Conservation (phyloP, 2,113 vertebrate species). For the Rhegmatorhina hoffmannsi region DNA sequence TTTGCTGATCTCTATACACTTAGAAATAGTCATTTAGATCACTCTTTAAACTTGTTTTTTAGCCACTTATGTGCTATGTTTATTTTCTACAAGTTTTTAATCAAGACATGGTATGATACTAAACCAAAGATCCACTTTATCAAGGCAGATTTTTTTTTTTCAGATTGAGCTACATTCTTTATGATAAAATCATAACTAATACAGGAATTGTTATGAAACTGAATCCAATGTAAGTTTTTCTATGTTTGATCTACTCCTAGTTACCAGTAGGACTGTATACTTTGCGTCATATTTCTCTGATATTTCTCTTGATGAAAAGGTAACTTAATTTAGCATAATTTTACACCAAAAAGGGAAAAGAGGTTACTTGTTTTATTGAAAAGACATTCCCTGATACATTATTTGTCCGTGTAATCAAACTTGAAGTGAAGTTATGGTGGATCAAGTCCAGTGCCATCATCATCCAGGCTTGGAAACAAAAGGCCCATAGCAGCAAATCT, state of each 20-base stretch:
- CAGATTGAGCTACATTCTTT: not conserved
- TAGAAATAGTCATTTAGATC: not conserved
- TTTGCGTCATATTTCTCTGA: not conserved
- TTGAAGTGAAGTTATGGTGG: not conserved
- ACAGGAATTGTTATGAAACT: not conserved
- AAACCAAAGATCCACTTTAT: not conserved
- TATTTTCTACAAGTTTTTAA: not conserved
- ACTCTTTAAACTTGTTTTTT: not conserved
- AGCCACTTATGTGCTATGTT: not conserved
- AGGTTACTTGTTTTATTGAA: not conserved
- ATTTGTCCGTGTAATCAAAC: not conserved
- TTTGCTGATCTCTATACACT: not conserved
- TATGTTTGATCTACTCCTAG: not conserved
- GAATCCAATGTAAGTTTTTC: not conserved
- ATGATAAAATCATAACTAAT: not conserved
- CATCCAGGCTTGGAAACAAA: not conserved
- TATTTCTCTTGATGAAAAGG: not conserved
- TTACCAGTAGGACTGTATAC: not conserved
- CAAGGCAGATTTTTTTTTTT: not conserved
- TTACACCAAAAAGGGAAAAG: not conserved
- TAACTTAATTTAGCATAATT: not conserved
- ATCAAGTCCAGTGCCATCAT: not conserved
- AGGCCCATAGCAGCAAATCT: not conserved
- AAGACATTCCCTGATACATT: not conserved
- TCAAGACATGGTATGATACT: not conserved